Evolutionary conservation across 2,888 invertebrate species (phyloP).

Genomic region (Frankliniella intonsa): DNA sequence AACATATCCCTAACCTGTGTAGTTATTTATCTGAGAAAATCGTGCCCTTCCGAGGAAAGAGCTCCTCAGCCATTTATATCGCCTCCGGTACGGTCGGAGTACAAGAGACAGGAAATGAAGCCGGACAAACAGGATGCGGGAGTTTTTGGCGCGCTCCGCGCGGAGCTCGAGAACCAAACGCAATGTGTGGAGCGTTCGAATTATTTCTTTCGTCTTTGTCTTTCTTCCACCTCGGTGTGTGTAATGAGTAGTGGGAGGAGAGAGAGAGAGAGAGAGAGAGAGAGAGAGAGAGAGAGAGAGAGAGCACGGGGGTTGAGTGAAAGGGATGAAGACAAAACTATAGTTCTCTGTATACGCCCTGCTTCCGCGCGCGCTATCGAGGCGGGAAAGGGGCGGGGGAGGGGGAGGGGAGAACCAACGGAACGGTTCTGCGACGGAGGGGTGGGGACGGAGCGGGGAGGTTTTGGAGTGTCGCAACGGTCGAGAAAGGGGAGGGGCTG

Average conservation of each 20-base stretch:
- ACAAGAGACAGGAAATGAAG: not conserved
- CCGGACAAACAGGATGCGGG: not conserved
- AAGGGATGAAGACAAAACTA: not conserved
- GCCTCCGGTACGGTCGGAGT: no score
- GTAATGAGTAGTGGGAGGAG: no score
- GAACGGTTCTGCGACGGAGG: not conserved
- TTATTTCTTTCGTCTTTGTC: no score
- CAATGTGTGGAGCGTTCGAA: not conserved
- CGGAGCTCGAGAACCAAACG: not conserved
- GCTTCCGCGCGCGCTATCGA: not conserved
- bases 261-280: not conserved
- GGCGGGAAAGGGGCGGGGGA: not conserved
- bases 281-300: not conserved
- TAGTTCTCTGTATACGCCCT: no score
- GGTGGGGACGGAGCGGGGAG: not conserved
- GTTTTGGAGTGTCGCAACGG: constrained; percentile 10
- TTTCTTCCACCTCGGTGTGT: no score
- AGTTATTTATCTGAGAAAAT: no score
- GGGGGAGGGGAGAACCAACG: not conserved
- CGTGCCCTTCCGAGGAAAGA: no score
- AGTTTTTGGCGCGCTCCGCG: not conserved
- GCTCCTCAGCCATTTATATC: no score
- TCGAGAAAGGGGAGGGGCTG: not conserved
- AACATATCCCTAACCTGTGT: no score
- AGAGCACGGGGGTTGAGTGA: not conserved